A percentile compares a stretch with the other conserved stretches of the same genome.
Evolutionary conservation across 2,888 invertebrate species (phyloP).

Genomic region (Sminthurides aquaticus): DNA sequence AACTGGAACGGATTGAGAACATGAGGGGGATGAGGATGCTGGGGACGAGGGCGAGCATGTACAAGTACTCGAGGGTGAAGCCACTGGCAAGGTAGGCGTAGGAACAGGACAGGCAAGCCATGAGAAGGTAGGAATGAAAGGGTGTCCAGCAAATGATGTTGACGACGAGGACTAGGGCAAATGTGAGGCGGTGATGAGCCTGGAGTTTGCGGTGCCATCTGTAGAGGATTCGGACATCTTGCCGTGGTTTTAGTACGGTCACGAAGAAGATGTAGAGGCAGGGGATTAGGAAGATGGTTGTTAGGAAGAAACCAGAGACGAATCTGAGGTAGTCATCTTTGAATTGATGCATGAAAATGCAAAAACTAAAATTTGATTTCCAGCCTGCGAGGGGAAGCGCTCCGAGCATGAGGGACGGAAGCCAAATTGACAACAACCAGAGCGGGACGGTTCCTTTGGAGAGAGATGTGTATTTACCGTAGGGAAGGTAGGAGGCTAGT

Average conservation of each 20-base stretch:
- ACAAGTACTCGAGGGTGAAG: slow-evolving; percentile 37
- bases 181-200: slow-evolving; percentile 35
- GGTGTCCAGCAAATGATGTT: slow-evolving; percentile 39
- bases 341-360: slow-evolving; percentile 41
- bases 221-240: slow-evolving; percentile 27
- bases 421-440: slow-evolving; percentile 40
- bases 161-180: slow-evolving; percentile 32
- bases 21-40: slow-evolving; percentile 37
- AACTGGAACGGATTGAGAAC: slow-evolving; percentile 36
- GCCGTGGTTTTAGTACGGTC: slow-evolving; percentile 26
- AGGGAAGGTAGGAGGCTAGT: slow-evolving; percentile 32
- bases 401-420: slow-evolving; percentile 34
- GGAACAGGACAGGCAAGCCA: slow-evolving; percentile 35
- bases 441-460: slow-evolving; percentile 38
- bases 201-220: slow-evolving; percentile 39
- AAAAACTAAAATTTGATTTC: slow-evolving; percentile 40
- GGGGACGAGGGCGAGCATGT: slow-evolving; percentile 38
- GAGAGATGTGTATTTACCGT: slow-evolving; percentile 32
- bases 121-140: slow-evolving; percentile 37
- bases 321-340: slow-evolving; percentile 40
- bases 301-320: slow-evolving; percentile 35
- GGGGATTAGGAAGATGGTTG: slow-evolving; percentile 32
- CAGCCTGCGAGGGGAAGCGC: slow-evolving; percentile 39
- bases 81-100: slow-evolving; percentile 29
- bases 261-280: slow-evolving; percentile 35